Conservation (phyloP, 2,113 vertebrate genomes). For the Bucco capensis region DNA sequence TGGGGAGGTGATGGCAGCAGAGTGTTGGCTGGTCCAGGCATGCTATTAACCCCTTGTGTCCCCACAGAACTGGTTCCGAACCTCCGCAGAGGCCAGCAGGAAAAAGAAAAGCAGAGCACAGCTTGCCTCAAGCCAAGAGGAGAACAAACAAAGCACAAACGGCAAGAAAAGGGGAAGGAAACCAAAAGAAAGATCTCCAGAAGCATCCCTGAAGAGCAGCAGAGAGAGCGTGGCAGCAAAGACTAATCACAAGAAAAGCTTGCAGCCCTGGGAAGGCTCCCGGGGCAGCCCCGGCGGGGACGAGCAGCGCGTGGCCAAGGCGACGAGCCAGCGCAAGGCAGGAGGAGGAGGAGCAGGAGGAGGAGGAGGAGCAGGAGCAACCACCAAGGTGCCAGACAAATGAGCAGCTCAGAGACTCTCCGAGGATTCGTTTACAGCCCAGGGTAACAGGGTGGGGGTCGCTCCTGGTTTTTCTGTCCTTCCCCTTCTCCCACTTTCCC, state of each 20-base stretch:
- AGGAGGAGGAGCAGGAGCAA: no score
- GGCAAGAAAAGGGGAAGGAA: conserved; percentile 92
- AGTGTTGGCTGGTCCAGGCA: not conserved
- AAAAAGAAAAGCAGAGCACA: conserved; percentile 78
- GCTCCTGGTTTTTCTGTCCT: conserved; percentile 5
- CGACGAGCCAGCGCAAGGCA: conserved; percentile 57
- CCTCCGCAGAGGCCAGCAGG: conserved; percentile 77
- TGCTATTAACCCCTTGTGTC: not conserved
- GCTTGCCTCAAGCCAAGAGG: conserved; percentile 73
- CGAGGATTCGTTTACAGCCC: conserved; percentile 67
- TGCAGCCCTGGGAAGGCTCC: conserved; percentile 45
- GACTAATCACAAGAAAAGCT: conserved; percentile 61
- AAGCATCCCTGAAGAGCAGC: conserved; percentile 36
- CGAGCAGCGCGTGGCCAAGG: conserved; percentile 54
- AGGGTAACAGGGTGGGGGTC: conserved; percentile 29
- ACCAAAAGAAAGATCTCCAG: conserved; percentile 82
- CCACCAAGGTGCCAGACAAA: conserved; percentile 66
- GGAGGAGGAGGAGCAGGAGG: no score
- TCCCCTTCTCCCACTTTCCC: not conserved
- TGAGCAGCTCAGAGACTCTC: conserved; percentile 65
- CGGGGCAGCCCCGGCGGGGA: conserved; percentile 50
- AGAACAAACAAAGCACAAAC: conserved; percentile 74
- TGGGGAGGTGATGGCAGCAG: accelerated
- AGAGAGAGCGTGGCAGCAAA: conserved; percentile 53
- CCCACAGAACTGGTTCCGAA: conserved; percentile 95